A percentile compares a stretch with the other conserved stretches of the same genome.
phyloP scores from a whole-genome alignment of 2,113 vertebrate species.

The Neotragus moschatus region DNA sequence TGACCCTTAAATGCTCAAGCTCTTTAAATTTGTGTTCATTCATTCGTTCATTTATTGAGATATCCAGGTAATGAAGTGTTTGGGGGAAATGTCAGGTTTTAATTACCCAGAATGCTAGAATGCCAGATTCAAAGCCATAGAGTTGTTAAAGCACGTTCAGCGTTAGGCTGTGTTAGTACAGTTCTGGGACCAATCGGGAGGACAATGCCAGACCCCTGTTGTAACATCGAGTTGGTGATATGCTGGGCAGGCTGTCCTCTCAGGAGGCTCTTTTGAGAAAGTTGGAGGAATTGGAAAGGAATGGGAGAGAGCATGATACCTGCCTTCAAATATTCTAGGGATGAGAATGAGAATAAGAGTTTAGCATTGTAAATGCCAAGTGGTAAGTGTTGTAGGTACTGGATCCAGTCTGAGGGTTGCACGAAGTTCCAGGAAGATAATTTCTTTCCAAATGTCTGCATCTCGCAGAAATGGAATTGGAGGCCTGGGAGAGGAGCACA shows the following conservation, averaged over 20 bases:
- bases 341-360: neutral
- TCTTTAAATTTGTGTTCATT: neutral
- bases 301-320: neutral
- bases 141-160: neutral
- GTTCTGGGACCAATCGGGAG: neutral
- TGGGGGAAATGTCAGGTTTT: neutral
- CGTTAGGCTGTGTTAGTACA: neutral
- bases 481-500: neutral
- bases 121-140: neutral
- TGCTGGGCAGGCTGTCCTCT: fast-evolving
- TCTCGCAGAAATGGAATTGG: neutral
- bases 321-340: neutral
- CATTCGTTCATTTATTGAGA: neutral
- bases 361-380: neutral
- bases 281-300: neutral
- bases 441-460: neutral
- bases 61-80: neutral
- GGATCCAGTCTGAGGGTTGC: neutral
- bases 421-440: neutral
- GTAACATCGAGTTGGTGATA: neutral
- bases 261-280: neutral
- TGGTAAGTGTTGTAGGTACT: neutral
- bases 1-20: neutral
- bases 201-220: neutral
- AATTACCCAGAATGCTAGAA: neutral